Conservation (phyloP, 2,797 vertebrate species). For the Rallus crepitans region DNA sequence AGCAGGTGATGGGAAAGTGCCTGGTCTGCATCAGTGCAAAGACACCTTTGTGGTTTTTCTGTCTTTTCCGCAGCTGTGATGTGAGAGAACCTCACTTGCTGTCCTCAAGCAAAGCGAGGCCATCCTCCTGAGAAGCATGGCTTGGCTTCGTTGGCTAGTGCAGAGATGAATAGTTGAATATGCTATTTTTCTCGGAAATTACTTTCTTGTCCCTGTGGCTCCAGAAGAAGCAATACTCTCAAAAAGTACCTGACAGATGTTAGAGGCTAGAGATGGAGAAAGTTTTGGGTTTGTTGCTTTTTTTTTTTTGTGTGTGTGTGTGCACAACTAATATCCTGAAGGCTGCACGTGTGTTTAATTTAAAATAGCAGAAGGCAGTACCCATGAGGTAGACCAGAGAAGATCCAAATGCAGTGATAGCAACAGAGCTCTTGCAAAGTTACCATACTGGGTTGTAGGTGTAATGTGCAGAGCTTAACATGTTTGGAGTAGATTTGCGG, state of each 20-base stretch:
- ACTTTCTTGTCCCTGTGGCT: background rate
- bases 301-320: no score
- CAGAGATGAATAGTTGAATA: background rate
- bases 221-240: fast-evolving
- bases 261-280: background rate
- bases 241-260: background rate
- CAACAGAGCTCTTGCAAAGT: background rate
- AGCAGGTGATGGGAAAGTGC: background rate
- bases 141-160: background rate
- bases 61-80: background rate
- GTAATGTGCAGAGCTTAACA: background rate
- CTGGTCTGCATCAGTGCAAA: background rate
- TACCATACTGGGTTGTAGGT: background rate
- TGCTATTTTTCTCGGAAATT: background rate
- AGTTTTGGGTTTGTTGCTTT: background rate
- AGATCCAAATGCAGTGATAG: background rate
- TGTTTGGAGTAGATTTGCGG: fast-evolving
- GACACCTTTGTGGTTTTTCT: background rate
- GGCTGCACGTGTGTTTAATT: fast-evolving
- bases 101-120: background rate
- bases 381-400: background rate
- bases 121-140: background rate
- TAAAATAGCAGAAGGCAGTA: background rate
- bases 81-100: background rate
- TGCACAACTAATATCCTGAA: background rate